Base-by-base conservation (phyloP, 2,797 vertebrate genomes). In the Balearica regulorum region DNA sequence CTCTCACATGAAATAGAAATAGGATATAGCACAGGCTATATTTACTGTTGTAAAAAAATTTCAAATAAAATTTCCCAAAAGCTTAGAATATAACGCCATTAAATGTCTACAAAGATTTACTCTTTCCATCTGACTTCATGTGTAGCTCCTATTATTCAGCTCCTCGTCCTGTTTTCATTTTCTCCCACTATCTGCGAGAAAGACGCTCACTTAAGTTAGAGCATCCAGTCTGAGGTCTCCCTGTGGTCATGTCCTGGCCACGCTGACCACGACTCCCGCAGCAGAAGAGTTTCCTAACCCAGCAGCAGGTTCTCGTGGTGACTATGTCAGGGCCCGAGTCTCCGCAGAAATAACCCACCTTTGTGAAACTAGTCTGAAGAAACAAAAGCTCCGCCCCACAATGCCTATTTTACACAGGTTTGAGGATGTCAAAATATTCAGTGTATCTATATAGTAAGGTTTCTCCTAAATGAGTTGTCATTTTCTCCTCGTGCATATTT, bases 31-130 rank as follows among this genome's bases (percentile, higher is more conserved):
- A 95, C 62, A 95, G 81, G 85, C 97, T 96, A 86, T 96, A 98
- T 93, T 97, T 97, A 97, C 97, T 78, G 94, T 95, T 97, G 93
- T 90, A 96, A 97, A 97, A 97, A 86, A 95, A 94, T 96, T 95
- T 96, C 93, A 97, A 96, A 97, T 96, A 97, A 97, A 97, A 94
- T 86, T 94, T 89, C 90, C 94, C 95, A 35, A 97, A 98, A 98
- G 93, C 94, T 97, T 97, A 96, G 97, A 95, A 95, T 97, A 94
- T 92, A 97, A 97, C 93, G 51, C 96, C 95, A 96, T 97, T 96
- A 97, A 96, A 97, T 5, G 53, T 85, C 93, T 73, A 76, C 73
- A 61, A 80, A 96, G 97, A 97, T 97, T 97, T 97, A 97, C 77
- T 94, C 89, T 95, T 97, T 97, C 96, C 85, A 81, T 96, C 93